Conservation (phyloP, 2,888 invertebrate genomes). For the Sarcophaga caerulescens region DNA sequence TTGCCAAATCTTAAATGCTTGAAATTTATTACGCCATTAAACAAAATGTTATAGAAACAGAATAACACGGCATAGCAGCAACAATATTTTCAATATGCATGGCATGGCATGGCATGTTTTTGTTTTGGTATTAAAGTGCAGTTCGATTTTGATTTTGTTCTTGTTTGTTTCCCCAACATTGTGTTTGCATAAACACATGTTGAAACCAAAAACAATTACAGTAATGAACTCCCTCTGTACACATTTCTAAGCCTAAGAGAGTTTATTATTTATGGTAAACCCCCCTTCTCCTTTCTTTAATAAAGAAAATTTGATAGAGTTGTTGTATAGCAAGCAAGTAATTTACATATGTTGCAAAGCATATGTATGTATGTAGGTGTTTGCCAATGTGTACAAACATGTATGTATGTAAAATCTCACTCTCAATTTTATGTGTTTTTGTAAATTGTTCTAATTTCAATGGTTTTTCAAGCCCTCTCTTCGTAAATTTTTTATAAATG, state of each 20-base stretch:
- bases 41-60: background rate
- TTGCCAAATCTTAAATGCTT: conserved; percentile 46
- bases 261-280: too few species aligned
- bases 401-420: background rate
- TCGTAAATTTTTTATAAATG: background rate
- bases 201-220: background rate
- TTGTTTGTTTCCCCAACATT: too few species aligned
- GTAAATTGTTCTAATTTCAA: background rate
- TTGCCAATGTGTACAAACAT: background rate
- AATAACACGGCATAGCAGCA: too few species aligned
- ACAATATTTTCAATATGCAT: too few species aligned
- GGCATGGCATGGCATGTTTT: too few species aligned
- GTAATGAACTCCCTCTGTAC: background rate
- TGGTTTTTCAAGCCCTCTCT: background rate
- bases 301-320: too few species aligned
- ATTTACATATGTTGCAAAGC: background rate
- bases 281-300: too few species aligned
- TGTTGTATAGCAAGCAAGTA: too few species aligned
- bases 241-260: background rate
- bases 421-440: background rate
- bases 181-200: too few species aligned
- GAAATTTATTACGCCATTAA: background rate
- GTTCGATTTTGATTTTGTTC: too few species aligned
- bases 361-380: background rate
- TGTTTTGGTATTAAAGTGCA: too few species aligned